Evolutionary conservation across 2,113 vertebrate genomes (phyloP), one percentile per base, ranked within the genome.

Genomic region (Onychorhynchus coronatus): DNA sequence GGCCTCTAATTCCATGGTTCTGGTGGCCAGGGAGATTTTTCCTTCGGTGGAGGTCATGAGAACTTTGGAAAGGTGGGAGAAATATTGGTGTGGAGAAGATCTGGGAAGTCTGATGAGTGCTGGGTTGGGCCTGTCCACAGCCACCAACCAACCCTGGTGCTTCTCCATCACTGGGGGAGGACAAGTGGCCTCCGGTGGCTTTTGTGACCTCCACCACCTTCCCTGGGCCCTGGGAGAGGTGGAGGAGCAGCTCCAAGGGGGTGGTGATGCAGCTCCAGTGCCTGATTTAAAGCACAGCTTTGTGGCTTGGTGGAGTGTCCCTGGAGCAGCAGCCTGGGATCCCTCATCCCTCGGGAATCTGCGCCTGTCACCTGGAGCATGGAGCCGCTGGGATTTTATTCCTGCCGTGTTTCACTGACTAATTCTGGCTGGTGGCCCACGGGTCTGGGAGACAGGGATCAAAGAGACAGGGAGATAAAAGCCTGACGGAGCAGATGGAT

Each of bases 281-380:
- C 24, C 41, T 0, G 4, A 41, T 10, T 33, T 39, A 37, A 42
- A n/a, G 70, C 8, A 1, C 49, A 27, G 6, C 14, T 55, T 25
- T 27, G 30, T 22, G 27, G 14, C 31, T 2, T 30, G 50, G 39
- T 17, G 15, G 65, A 28, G 37, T 8, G 20, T 50, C 65, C 53
- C 50, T 20, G 44, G 30, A 31, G 12, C 24, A 19, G n/a, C 39
- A 37, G 9, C 9, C 19, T 6, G 6, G 8, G 46, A 47, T 53
- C n/a, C 59, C 22, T 35, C 66, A 28, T 19, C 9, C 58, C 37
- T 39, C 50, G 3, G 56, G 46, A 28, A 62, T 28, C 67, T 39
- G 33, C 1, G 9, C 49, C 4, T n/a, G 0, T 17, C 25, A 3
- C 15, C 47, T 24, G 16, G 37, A 52, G 15, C 0, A 8, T 31